Base-by-base conservation (phyloP, 2,888 invertebrate genomes). In the Melinaea menophilus region DNA sequence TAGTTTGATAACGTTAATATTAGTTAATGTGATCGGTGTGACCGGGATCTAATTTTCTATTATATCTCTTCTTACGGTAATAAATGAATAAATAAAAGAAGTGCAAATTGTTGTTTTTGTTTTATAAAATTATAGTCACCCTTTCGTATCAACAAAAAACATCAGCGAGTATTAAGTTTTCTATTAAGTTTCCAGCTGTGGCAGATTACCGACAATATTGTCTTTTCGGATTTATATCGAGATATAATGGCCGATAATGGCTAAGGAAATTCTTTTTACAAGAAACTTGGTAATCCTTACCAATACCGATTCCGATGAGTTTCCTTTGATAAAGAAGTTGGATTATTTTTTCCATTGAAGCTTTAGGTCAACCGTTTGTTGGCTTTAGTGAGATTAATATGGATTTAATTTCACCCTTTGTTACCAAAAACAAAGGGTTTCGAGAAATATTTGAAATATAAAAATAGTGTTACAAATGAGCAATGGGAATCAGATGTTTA, bases 151-250 rank as follows among this genome's bases (percentile, higher is more conserved):
- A 51, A 58, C 59, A 31, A 37, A 7, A 61, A 62, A 37, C 55
- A 51, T 56, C 41, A 60, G 45, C 57, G 62, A 66, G 67, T 64
- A 67, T 60, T 55, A 64, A 64, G 62, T 66, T 66, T 66, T 64
- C 66, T 66, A 66, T 66, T 63, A 66, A 64, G 55, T 64, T 55
- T 55, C 34, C 55, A 48, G 31, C 56, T 58, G 57, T 61, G 33
- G 57, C 54, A 51, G 31, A 65, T 59, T 62, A 64, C 45, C 22
- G 51, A 46, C 57, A 61, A 59, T 64, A 61, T 63, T 58, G 63
- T 59, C 59, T 55, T 45, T 55, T 47, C 34, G 57, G 66, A 61
- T 63, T 66, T 58, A 51, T 56, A 58, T 57, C 62, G 57, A 33
- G 54, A 63, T 35, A 55, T 60, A 61, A 64, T 58, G 47, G 51